These are phyloP conservation scores for Hippolais icterina DNA, from an alignment of 2,113 vertebrate species.

Conservation along the genomic window DNA sequence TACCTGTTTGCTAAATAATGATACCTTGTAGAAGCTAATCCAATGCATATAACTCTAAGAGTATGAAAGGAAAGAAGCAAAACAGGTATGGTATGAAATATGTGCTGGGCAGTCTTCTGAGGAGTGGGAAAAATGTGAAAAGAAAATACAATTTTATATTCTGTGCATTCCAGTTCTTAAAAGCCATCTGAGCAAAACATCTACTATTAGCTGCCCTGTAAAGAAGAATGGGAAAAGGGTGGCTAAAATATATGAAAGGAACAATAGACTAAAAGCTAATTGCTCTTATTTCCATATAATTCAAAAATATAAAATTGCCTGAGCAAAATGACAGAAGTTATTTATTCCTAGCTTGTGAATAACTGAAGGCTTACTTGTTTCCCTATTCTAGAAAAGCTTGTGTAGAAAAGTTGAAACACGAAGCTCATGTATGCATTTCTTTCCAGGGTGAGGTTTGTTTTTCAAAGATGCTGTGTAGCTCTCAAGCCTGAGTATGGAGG, in stretches of 20 bases:
- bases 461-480: background rate
- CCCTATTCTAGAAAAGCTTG: background rate
- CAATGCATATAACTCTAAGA: background rate
- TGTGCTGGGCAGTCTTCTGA: background rate
- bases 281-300: conserved; percentile 10
- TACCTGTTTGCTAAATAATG: background rate
- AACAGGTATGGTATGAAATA: background rate
- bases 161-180: background rate
- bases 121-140: background rate
- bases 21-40: background rate
- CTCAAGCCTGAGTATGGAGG: background rate
- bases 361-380: background rate
- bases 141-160: background rate
- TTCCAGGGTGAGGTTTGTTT: background rate
- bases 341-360: background rate
- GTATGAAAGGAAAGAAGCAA: background rate
- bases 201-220: background rate
- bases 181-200: background rate
- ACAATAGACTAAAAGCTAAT: background rate
- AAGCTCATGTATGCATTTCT: background rate
- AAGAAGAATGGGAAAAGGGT: background rate
- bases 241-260: background rate
- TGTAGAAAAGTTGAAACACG: background rate
- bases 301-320: conserved; percentile 5
- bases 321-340: background rate